Conservation (phyloP, 2,797 vertebrate genomes). For the Echeneis naucrates region DNA sequence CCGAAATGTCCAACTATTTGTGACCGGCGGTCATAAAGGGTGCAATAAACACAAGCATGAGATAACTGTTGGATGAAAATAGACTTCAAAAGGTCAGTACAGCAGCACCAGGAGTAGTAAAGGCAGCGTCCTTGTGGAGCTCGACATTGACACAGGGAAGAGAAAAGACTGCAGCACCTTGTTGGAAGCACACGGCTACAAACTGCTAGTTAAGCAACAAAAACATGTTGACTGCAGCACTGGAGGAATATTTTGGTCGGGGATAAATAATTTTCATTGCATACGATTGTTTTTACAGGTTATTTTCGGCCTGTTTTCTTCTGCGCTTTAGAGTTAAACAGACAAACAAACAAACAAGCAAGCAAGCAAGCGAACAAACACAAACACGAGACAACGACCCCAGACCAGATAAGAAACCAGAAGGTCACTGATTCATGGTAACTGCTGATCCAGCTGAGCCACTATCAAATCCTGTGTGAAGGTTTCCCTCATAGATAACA, state of each 20-base stretch:
- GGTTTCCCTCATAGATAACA: conserved; percentile 29
- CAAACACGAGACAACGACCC: conserved; percentile 35
- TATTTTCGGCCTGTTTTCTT: neutral
- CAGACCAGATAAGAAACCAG: conserved; percentile 39
- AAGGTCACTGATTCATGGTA: conserved; percentile 32
- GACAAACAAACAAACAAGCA: no score
- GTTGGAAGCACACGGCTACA: conserved; percentile 19
- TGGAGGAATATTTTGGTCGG: neutral
- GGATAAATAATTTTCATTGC: conserved; percentile 13
- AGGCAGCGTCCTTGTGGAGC: conserved; percentile 63
- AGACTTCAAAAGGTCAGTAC: conserved; percentile 72
- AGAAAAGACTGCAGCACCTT: conserved; percentile 35
- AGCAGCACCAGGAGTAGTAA: conserved; percentile 59
- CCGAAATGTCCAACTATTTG: conserved; percentile 11
- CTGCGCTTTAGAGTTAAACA: neutral
- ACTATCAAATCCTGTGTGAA: conserved; percentile 26
- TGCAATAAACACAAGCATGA: conserved; percentile 32
- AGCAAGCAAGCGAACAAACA: no score
- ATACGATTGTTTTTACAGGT: neutral
- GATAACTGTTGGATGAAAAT: conserved; percentile 53
- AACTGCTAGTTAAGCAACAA: conserved; percentile 23
- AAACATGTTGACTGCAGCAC: neutral
- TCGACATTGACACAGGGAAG: conserved; percentile 35
- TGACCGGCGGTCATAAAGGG: conserved; percentile 28
- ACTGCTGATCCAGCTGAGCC: conserved; percentile 43